Base-by-base conservation (phyloP, 1,140 invertebrate genomes). In the Zaprionus capensis region DNA sequence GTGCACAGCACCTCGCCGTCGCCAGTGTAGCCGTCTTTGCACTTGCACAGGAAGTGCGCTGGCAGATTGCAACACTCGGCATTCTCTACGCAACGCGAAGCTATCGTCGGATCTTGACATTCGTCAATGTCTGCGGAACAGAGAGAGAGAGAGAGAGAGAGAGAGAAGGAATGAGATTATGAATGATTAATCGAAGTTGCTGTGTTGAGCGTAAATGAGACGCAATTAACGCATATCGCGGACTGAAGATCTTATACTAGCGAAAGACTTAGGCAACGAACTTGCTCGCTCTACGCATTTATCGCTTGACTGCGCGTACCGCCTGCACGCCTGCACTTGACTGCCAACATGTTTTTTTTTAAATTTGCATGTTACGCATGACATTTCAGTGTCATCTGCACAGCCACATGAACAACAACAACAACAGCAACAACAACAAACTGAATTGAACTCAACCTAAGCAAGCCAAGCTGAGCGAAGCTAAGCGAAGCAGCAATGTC, bases 21-120 rank as follows among this genome's bases (percentile, higher is more conserved):
- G 51, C 97, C 97, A 93, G 96, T 96, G 84, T 96, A 99, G 57
- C 98, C 98, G 36, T 97, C 95, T 82, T 97, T 96, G 93, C 98
- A 99, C 94, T 98, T 98, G 94, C 98, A 99, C 62, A 98, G 95
- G 93, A 97, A 99, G 94, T 98, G 97, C 67, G 97, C 96, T 31
- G 98, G 98, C 78, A 99, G 93, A 94, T 99, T 99, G 87, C 98
- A 98, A 93, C 98, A 99, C 93, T 98, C 97, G 11, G 98, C 97
- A 93, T 99, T 98, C 91, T 96, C 94, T 41, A 98, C 97, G 93
- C 98, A 99, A 84, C 96, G 94, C 34, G 95, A 94, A 51, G 96
- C 95, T 73, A 98, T 94, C 55, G 94, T 93, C 59, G 97, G 97
- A 93, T 98, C 96, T 85, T 97, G 95, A 93, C 98, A 99, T 94